Evolutionary conservation across 2,888 invertebrate species (phyloP), one percentile per base, ranked within the genome.

Genomic region (Lasioglossum leucozonium): DNA sequence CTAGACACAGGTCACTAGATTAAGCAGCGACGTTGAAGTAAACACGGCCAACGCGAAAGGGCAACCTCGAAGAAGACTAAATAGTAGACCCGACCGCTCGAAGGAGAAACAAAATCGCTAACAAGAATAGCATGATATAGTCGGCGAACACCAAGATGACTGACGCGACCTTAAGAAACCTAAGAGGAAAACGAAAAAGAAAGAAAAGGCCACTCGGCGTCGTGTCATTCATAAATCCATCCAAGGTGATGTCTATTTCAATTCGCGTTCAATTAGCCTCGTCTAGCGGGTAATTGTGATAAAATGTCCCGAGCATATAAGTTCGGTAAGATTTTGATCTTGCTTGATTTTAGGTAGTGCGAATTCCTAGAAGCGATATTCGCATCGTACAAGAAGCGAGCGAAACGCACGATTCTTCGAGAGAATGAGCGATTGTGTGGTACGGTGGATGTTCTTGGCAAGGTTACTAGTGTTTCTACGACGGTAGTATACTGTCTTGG

Each of bases 361-460:
- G 58, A 58, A 65, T 65, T 34, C 30, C 18, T 16, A 18, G 65
- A 34, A 65, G 8, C 30, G 34, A 34, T 30, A 62, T 65, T 18
- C 18, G 6, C 16, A 18, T 3, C 62, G 30, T 30, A 30, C 30
- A 30, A 62, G 65, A 65, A 34, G 18, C 34, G 34, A 34, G 18
- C 34, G 34, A 34, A 30, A 67, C 37, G n/a, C n/a, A 18, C 67
- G 40, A 37, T 67, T 67, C 40, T 67, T 37, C 37, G 67, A 67
- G 22, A 22, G 37, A 67, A 67, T 37, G 37, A 67, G 22, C 22
- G 34, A 47, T 16, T 44, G 62, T 81, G 81, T 58, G 44, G 72
- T 42, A n/a, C 13, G 69, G 58, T 42, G 26, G 34, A 22, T 58
- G 40, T 30, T 42, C 51, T 83, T 84, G 84, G 84, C 84, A 84